Percentiles rank a stretch among this genome's conserved stretches.
Conservation (phyloP, 2,113 vertebrate genomes). For the Rhineura floridana region DNA sequence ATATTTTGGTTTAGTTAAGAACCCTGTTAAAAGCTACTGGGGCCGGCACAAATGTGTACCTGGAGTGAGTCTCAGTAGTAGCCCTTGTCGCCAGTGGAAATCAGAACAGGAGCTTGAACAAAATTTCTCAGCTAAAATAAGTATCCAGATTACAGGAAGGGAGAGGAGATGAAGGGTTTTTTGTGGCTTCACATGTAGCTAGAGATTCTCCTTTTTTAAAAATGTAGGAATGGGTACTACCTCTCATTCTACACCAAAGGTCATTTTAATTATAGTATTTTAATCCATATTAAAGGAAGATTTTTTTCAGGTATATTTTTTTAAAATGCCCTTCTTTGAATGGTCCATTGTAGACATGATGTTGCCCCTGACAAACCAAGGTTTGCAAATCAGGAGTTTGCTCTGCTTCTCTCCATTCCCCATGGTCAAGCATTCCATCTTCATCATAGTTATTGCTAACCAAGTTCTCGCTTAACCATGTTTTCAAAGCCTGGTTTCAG, state of each 20-base stretch:
- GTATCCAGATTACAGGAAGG: neutral
- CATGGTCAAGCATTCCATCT: neutral
- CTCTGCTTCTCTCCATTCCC: neutral
- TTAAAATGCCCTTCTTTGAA: neutral
- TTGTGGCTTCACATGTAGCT: neutral
- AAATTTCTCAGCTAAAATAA: neutral
- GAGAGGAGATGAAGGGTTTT: neutral
- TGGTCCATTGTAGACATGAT: neutral
- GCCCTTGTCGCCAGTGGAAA: neutral
- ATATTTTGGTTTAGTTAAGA: neutral
- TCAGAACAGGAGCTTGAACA: neutral
- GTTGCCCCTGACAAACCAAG: neutral
- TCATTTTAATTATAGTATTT: neutral
- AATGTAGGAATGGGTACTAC: neutral
- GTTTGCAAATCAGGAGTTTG: neutral
- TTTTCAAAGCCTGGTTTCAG: neutral
- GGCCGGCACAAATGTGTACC: neutral
- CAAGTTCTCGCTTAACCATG: neutral
- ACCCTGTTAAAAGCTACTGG: neutral
- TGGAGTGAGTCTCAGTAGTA: neutral
- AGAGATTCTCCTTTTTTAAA: neutral
- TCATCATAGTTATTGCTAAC: neutral
- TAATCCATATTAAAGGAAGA: neutral
- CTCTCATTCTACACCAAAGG: neutral
- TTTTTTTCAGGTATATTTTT: neutral